Base-by-base conservation (phyloP, 2,888 invertebrate genomes). In the Diaperis boleti region DNA sequence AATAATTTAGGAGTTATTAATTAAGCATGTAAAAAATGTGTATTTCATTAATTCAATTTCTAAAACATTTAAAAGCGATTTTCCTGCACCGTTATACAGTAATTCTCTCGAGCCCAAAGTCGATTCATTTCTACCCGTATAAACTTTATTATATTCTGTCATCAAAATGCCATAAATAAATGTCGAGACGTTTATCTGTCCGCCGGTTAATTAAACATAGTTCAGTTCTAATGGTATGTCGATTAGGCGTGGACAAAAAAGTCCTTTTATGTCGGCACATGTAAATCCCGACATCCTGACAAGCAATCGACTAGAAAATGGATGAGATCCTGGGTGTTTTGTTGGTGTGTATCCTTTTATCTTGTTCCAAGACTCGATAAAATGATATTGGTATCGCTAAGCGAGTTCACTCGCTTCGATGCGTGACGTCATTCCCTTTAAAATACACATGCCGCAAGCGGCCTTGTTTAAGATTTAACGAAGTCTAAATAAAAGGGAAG, bases 251-350 rank as follows among this genome's bases (percentile, higher is more conserved):
- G 37, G 57, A 41, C 54, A 55, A 60, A 67, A 66, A 62, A 61
- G 49, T 61, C 29, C 54, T 56, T 44, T 59, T 41, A 59, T 62
- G 65, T 65, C 60, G 62, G 59, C 54, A 47, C 64, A 69, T 69
- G 68, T 66, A 70, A 70, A 69, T 67, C 65, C 37, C 66, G 65
- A 47, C 64, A 57, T 65, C 65, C 64, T 62, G 67, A 69, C 69
- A 69, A 68, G 63, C 70, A 66, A 70, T 70, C 70, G 68, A 64
- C 62, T 65, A 61, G 66, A 64, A 68, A 70, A 69, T 69, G 65
- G 66, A 69, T 70, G 65, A 66, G 69, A 68, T 72, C 68, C 64
- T 56, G 59, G 68, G 69, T 70, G 71, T 74, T 76, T 73, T 73
- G 72, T 69, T 68, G 68, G 62, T 68, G 67, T 67, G 70, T 67